phyloP scores from a whole-genome alignment of 2,888 invertebrate genomes.

The Zele albiditarsus region DNA sequence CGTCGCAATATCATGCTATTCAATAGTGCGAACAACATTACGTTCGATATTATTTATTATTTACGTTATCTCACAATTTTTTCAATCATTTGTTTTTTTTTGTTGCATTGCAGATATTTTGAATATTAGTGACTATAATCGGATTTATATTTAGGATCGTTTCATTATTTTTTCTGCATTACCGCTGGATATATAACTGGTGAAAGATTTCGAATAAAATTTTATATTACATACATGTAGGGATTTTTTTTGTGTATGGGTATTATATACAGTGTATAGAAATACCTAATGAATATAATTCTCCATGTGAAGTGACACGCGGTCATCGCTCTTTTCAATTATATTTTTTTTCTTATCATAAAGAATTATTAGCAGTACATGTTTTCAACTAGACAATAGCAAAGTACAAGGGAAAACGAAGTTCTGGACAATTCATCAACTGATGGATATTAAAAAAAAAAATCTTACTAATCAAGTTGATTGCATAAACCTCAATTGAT shows the following conservation, averaged over 20 bases:
- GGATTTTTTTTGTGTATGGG: conserved; percentile 47
- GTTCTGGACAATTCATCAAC: not conserved
- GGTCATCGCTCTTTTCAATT: not conserved
- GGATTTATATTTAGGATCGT: not conserved
- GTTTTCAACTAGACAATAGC: not conserved
- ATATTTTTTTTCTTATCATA: conserved; percentile 20
- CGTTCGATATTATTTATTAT: conserved; percentile 14
- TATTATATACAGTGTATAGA: conserved; percentile 51
- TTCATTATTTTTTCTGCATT: conserved; percentile 4
- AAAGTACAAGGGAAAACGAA: not conserved
- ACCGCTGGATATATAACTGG: not conserved
- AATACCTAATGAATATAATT: conserved; percentile 24
- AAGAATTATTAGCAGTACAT: not conserved
- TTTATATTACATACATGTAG: conserved; percentile 62
- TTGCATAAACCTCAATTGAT: not conserved
- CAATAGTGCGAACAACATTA: not conserved
- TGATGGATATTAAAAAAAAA: not conserved
- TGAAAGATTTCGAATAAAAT: conserved; percentile 18
- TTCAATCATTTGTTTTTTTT: conserved; percentile 18
- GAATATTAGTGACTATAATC: not conserved
- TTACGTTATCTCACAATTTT: not conserved
- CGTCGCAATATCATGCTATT: conserved; percentile 53
- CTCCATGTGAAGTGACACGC: too few relatives aligned
- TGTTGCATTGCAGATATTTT: conserved; percentile 6
- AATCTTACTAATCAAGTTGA: not conserved